Evolutionary conservation across 2,888 invertebrate species (phyloP).

Genomic region (Ommatoiulus sabulosus): DNA sequence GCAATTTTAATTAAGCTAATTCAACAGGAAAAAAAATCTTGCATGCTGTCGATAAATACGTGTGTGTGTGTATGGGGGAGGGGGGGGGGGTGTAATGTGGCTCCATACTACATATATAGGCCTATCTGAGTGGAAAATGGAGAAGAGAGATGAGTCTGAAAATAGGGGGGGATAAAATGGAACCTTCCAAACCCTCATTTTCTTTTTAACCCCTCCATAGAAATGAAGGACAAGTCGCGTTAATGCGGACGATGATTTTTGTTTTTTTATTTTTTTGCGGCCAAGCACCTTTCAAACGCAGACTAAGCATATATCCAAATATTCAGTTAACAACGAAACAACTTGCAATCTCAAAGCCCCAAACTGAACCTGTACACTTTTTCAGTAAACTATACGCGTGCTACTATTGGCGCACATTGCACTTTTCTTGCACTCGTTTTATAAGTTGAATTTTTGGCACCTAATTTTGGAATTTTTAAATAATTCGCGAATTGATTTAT

Average conservation of each 20-base stretch:
- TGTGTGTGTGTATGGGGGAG: neutral
- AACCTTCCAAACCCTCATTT: slow-evolving; percentile 18
- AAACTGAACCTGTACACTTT: no score
- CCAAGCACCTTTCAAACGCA: neutral
- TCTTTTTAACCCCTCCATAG: slow-evolving; percentile 27
- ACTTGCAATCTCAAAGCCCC: no score
- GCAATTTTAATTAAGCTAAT: slow-evolving; percentile 48
- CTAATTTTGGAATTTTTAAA: no score
- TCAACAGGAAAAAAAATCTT: slow-evolving; percentile 45
- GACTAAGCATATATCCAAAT: neutral
- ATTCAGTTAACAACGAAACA: neutral
- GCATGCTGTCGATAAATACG: neutral
- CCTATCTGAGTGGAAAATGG: neutral
- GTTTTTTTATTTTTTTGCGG: neutral
- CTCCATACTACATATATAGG: neutral
- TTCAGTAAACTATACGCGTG: neutral
- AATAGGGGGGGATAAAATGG: slow-evolving; percentile 16
- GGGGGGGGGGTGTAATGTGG: neutral
- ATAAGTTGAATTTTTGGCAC: neutral
- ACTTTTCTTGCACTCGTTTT: neutral
- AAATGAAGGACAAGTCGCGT: neutral
- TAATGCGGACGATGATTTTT: neutral
- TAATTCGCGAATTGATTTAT: no score
- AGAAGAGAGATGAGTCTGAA: slow-evolving; percentile 35
- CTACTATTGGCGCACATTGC: neutral